phyloP scores from a whole-genome alignment of 1,140 invertebrate genomes.

The Meloidogyne floridensis region DNA sequence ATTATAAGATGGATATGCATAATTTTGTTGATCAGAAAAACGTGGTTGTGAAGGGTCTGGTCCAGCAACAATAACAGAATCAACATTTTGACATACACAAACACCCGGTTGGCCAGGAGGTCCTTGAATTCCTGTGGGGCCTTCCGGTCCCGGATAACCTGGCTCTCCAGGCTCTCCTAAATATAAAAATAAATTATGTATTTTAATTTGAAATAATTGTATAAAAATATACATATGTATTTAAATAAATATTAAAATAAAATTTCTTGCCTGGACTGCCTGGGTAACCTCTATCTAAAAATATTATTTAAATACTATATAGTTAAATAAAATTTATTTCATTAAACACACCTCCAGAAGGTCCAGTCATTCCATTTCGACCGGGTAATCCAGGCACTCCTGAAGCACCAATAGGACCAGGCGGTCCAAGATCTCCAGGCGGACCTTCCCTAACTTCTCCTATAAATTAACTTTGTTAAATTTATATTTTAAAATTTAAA shows the following conservation, averaged over 20 bases:
- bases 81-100: conserved; percentile 54
- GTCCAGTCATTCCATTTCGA: conserved; percentile 60
- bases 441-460: conserved; percentile 64
- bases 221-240: not conserved
- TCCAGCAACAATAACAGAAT: conserved; percentile 60
- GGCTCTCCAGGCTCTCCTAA: conserved; percentile 50
- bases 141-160: conserved; percentile 65
- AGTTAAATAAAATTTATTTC: not conserved
- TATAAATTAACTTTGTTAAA: conserved; percentile 13
- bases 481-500: not conserved
- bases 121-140: conserved; percentile 57
- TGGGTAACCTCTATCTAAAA: conserved; percentile 26
- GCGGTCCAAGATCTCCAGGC: conserved; percentile 60
- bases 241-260: not conserved
- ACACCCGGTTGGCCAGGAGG: conserved; percentile 45
- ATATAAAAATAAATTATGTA: not conserved
- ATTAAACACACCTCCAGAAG: conserved; percentile 51
- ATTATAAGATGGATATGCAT: conserved; percentile 39
- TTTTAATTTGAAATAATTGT: no score
- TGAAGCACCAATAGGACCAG: conserved; percentile 62
- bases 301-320: not conserved
- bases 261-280: conserved; percentile 17
- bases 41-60: conserved; percentile 57
- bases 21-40: conserved; percentile 44
- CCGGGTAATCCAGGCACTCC: conserved; percentile 65